Evolutionary conservation across 2,888 invertebrate species (phyloP), one percentile per base, ranked within the genome.

Genomic region (Leucoptera coffeella): DNA sequence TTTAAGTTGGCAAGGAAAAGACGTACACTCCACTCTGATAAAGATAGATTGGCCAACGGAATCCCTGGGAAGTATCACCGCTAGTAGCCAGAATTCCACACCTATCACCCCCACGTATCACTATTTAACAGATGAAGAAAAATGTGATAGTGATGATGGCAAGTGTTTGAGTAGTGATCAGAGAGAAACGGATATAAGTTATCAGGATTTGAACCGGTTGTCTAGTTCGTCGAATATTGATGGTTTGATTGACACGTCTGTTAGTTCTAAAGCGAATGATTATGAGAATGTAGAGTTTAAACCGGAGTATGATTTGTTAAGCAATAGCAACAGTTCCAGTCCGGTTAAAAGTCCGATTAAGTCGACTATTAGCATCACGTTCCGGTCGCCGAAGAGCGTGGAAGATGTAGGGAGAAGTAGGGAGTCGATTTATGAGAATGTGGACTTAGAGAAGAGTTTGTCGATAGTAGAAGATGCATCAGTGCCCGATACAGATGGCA

Each of bases 311-410:
- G 65, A 71, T 7, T 67, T 71, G 31, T 31, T 72, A 12, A 58
- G 60, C 12, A 65, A 69, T 2, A 60, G 65, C 4, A 61, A 60
- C 13, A 61, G 57, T 1, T 61, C 60, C 2, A 52, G 55, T 2
- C 69, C 69, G 1, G 37, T 65, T 7, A 64, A 67, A 40, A 78
- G 77, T 40, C 80, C 80, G 0, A 49, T 82, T 1, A 74, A 80
- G 42, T 81, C 82, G 2, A 83, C 83, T 1, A 83, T 83, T 13
- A 82, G 79, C 50, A 83, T 83, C 6, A 82, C 79, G 2, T 83
- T 82, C 43, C 64, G 80, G 42, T 80, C 81, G 3, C 82, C 82
- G 0, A 72, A 65, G 2, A 46, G 51, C 28, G 30, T 35, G 12
- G 49, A 57, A 2, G 60, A 60, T 1, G 58, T 61, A 0, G 60